phyloP scores from a whole-genome alignment of 2,113 vertebrate species.

The Chaetorhynchus papuensis region DNA sequence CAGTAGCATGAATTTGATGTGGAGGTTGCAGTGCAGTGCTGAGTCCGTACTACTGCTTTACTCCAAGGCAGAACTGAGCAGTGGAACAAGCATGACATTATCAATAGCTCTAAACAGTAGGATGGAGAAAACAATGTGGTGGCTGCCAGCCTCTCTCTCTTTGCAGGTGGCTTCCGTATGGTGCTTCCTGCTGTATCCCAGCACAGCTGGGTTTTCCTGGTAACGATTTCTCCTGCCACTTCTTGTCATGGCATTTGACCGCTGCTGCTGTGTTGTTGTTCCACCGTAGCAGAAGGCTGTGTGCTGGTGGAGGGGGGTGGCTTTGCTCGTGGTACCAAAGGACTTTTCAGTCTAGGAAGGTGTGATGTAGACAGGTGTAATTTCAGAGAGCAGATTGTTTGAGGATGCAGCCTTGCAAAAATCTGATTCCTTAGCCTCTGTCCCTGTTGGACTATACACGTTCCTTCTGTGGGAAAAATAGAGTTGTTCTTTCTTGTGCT shows the following conservation, averaged over 20 bases:
- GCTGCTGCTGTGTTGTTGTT: not conserved
- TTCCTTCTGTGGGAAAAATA: not conserved
- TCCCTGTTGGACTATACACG: not conserved
- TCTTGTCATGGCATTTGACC: conserved; percentile 10
- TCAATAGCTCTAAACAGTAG: not conserved
- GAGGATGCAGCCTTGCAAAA: not conserved
- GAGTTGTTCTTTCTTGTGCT: not conserved
- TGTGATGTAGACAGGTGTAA: not conserved
- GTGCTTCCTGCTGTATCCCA: not conserved
- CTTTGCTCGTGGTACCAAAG: not conserved
- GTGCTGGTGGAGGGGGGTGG: not conserved
- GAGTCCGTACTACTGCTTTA: not conserved
- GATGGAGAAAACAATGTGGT: not conserved
- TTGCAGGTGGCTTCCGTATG: not conserved
- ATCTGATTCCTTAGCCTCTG: not conserved
- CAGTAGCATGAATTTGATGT: not conserved
- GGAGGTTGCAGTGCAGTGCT: not conserved
- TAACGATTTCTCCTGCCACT: not conserved
- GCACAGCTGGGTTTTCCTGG: conserved; percentile 29
- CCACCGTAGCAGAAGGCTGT: not conserved
- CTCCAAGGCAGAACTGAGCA: not conserved
- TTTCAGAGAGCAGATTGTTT: not conserved
- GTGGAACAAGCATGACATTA: not conserved
- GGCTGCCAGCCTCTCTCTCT: not conserved
- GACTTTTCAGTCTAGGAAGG: not conserved